phyloP scores from a whole-genome alignment of 2,797 vertebrate species.

The Enteromius radiatus region DNA sequence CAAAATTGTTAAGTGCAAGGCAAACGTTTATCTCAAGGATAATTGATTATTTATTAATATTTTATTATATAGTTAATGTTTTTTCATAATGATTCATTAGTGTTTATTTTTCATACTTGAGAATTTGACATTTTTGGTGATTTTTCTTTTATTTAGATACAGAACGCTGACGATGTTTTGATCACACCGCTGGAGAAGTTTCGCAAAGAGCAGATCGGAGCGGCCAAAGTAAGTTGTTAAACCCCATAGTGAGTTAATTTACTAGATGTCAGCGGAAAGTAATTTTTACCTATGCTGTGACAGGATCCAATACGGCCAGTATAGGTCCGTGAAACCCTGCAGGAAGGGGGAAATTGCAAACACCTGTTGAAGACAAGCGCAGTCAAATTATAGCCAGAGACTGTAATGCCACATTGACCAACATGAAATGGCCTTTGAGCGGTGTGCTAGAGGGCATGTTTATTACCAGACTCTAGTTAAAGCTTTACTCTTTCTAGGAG shows the following conservation, averaged over 20 bases:
- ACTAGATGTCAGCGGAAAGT: conserved; percentile 45
- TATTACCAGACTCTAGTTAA: conserved; percentile 18
- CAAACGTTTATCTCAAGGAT: background rate
- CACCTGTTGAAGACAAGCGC: conserved; percentile 53
- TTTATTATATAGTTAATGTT: conserved; percentile 9
- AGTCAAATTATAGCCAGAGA: conserved; percentile 58
- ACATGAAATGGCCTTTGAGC: conserved; percentile 11
- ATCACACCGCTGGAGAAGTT: conserved; percentile 97
- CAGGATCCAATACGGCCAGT: conserved; percentile 49
- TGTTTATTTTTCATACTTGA: conserved; percentile 1
- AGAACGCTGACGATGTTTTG: conserved; percentile 95
- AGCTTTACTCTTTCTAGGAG: conserved; percentile 32
- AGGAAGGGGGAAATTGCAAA: conserved; percentile 58
- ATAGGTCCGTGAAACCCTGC: conserved; percentile 39
- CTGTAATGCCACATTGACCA: conserved; percentile 57
- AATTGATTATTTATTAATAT: background rate
- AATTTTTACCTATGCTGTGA: conserved; percentile 35
- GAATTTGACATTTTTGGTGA: conserved; percentile 25
- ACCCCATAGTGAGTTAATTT: conserved; percentile 35
- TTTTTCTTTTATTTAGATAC: conserved; percentile 81
- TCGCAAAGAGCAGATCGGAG: conserved; percentile 97
- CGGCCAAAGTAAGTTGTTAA: conserved; percentile 90
- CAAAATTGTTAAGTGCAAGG: background rate
- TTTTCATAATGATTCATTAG: background rate
- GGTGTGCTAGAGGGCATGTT: conserved; percentile 22